Evolutionary conservation across 2,797 vertebrate species (phyloP), one percentile per base, ranked within the genome.

Genomic region (Anniella stebbinsi): DNA sequence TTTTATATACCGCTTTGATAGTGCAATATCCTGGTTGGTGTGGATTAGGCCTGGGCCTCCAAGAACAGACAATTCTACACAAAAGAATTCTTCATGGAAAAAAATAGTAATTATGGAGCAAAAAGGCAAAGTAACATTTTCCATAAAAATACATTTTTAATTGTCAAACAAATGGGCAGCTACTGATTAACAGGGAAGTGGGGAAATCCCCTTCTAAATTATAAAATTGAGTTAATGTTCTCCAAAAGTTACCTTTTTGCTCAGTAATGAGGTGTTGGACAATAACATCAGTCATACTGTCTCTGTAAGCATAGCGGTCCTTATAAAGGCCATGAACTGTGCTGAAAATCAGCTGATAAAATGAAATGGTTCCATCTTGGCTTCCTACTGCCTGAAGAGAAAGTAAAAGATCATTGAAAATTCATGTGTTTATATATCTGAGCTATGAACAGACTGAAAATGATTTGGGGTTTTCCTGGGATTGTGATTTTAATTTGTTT

Each of bases 251-350:
- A 99, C 99, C 99, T 98, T 99, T 99, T 82, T 99, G 98, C 69
- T 99, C 99, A 0, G 98, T 99, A 97, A 99, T 99, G 94, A 99
- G 98, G 89, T 99, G 99, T 90, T 99, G 99, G 63, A 99, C 99
- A 30, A 99, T 99, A 67, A 99, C 99, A 9, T 99, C 98, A 0
- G 99, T 99, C 99, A 99, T 99, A 96, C 96, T 99, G 96, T 99
- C 99, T 93, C 99, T 98, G 93, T 99, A 99, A 84, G 99, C 99
- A 0, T 99, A 99, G 90, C 99, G 98, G 95, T 99, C 99, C 89
- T 99, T 99, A 87, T 99, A 99, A 36, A 99, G 98, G 81, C 99
- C 99, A 0, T 99, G 99, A 83, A 99, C 99, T 18, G 99, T 99
- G 95, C 98, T 99, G 97, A 99, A 99, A 95, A 99, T 98, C 85